A percentile compares a stretch with the other conserved stretches of the same genome.
phyloP scores from a whole-genome alignment of 2,888 invertebrate genomes.

The Eutolmus rufibarbis region DNA sequence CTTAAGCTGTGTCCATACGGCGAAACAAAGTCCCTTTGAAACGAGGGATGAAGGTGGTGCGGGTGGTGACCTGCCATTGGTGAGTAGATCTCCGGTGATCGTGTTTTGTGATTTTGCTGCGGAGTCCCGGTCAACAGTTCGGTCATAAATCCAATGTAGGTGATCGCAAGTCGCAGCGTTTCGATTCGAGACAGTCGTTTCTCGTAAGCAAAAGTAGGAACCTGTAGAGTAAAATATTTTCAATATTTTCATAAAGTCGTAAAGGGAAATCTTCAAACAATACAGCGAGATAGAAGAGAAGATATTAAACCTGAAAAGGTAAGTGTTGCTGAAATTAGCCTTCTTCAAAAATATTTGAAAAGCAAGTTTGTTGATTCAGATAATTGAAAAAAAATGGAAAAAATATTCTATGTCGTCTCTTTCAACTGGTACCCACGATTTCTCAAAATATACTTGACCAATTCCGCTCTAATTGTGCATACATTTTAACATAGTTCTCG shows the following conservation, averaged over 20 bases:
- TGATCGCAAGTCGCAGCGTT: conserved; percentile 91
- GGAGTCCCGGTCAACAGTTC: conserved; percentile 80
- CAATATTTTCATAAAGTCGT: background rate
- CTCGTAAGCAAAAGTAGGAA: conserved; percentile 96
- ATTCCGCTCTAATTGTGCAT: too few relatives aligned
- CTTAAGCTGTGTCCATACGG: conserved; percentile 60
- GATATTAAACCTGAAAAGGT: too few relatives aligned
- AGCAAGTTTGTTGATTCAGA: too few relatives aligned
- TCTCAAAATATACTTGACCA: too few relatives aligned
- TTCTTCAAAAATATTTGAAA: too few relatives aligned
- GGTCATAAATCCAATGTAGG: conserved; percentile 96
- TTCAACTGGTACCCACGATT: too few relatives aligned
- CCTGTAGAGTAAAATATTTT: conserved; percentile 62
- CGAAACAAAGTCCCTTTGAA: conserved; percentile 61
- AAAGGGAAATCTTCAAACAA: background rate
- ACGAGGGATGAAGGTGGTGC: conserved; percentile 61
- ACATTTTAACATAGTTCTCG: too few relatives aligned
- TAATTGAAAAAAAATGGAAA: too few relatives aligned
- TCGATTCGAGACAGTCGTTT: conserved; percentile 94
- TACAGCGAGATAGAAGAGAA: too few relatives aligned
- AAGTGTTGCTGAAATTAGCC: too few relatives aligned
- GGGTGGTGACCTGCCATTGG: conserved; percentile 59
- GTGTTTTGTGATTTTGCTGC: conserved; percentile 58
- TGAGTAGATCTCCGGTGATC: conserved; percentile 57
- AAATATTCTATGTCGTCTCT: too few relatives aligned